These are phyloP conservation scores for Vanessa cardui DNA, from an alignment of 2,888 invertebrate species.

Conservation along the genomic window DNA sequence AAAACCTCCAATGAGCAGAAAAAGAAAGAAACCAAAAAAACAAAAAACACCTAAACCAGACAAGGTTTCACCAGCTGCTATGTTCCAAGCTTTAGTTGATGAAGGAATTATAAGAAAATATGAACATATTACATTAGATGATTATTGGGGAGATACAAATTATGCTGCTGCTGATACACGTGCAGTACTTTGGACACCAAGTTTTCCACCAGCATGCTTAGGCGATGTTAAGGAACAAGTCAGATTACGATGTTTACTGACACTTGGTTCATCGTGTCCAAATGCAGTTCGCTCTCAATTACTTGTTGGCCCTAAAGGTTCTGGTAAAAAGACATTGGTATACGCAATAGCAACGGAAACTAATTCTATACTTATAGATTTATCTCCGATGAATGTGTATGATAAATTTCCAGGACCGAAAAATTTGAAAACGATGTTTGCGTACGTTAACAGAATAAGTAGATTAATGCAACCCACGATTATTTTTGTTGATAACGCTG, in stretches of 20 bases:
- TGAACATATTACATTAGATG: conserved; percentile 81
- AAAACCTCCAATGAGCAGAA: conserved; percentile 55
- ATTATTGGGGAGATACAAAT: conserved; percentile 87
- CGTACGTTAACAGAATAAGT: conserved; percentile 86
- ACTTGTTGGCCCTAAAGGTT: conserved; percentile 86
- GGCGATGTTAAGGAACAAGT: conserved; percentile 85
- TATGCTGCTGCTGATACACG: conserved; percentile 82
- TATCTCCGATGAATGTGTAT: conserved; percentile 86
- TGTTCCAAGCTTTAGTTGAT: conserved; percentile 88
- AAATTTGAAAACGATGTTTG: conserved; percentile 85
- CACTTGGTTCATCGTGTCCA: conserved; percentile 74
- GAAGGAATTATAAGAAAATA: conserved; percentile 87
- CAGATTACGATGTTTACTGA: conserved; percentile 83
- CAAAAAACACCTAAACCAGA: conserved; percentile 84
- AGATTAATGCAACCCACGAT: conserved; percentile 88
- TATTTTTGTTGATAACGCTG: conserved; percentile 86
- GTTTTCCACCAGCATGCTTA: conserved; percentile 78
- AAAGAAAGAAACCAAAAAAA: conserved; percentile 69
- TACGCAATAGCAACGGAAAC: conserved; percentile 90
- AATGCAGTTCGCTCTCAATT: conserved; percentile 83
- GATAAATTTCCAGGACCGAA: conserved; percentile 87
- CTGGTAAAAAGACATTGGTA: conserved; percentile 88
- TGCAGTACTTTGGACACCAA: conserved; percentile 67
- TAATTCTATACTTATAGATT: conserved; percentile 88
- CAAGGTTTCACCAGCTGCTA: conserved; percentile 83